A percentile compares a stretch with the other conserved stretches of the same genome.
Conservation (phyloP, 2,113 vertebrate species). For the Trichechus manatus region DNA sequence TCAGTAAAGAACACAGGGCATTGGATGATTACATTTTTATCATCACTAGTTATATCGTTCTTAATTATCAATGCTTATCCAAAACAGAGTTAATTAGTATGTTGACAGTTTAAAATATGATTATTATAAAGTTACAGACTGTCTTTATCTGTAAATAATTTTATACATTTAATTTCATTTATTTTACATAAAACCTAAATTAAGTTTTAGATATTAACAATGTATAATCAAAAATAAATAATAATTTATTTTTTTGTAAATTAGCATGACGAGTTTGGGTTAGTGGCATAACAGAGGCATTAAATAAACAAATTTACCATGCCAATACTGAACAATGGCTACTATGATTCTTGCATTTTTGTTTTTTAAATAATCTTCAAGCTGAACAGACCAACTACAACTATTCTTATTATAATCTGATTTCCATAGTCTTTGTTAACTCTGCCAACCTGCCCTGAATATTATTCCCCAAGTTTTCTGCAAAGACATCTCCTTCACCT, state of each 20-base stretch:
- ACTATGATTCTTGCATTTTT: not conserved
- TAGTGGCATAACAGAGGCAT: not conserved
- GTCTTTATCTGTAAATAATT: not conserved
- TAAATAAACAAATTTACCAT: too few relatives aligned
- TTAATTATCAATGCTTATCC: not conserved
- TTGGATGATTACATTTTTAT: not conserved
- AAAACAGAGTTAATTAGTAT: not conserved
- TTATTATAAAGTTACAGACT: not conserved
- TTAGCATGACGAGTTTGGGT: too few relatives aligned
- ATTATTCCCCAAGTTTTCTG: not conserved
- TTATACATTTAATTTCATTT: not conserved
- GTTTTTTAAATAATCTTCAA: not conserved
- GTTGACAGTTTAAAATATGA: not conserved
- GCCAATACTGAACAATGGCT: not conserved
- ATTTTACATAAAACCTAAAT: not conserved
- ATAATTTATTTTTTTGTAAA: not conserved
- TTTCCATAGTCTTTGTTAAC: not conserved
- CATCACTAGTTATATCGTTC: not conserved
- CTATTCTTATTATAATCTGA: not conserved
- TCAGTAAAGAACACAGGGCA: not conserved
- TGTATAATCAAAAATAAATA: not conserved
- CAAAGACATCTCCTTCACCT: not conserved
- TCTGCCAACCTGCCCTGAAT: not conserved
- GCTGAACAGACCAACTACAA: not conserved
- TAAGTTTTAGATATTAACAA: not conserved